Evolutionary conservation across 2,888 invertebrate genomes (phyloP), one percentile per base, ranked within the genome.

Genomic region (Drosophila infuscata): DNA sequence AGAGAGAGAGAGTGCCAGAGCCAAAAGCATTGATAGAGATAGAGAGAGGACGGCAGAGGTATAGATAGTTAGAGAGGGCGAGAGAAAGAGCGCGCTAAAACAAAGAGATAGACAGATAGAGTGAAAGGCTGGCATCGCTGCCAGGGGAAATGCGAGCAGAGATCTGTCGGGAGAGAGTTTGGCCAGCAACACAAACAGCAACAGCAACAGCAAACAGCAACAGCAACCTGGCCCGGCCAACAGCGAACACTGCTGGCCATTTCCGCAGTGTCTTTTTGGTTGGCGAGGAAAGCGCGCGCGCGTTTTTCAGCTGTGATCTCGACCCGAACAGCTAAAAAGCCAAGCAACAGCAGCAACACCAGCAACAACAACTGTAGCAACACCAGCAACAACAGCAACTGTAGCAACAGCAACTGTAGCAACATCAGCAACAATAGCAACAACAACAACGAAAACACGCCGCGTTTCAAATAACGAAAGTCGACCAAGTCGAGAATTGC

Each of bases 261-360:
- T 67, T 75, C 75, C 83, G 82, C 91, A 92, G 92, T 92, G 88
- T 91, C 91, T 87, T 84, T 91, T 91, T 82, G 84, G 90, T 89
- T 88, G 91, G 89, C 91, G 82, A 83, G 82, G 89, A 88, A 91
- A 86, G 89, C 87, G 87, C 88, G 91, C 85, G 87, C 87, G 82
- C 87, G 69, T 63, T 71, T 79, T 83, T 56, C 72, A 67, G 70
- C 77, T 84, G 75, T 83, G 82, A 77, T 81, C 83, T 81, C 77
- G 70, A 78, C 64, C 60, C 60, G 62, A 65, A 70, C 65, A 59
- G 57, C 60, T 66, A 58, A 71, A 60, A 48, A 63, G 58, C 57
- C 33, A 58, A 54, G 41, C 30, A 61, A 70, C 29, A 52, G 11
- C 52, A 30, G 33, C 35, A 30, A 36, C 48, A 56, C 36, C 56